Evolutionary conservation across 2,888 invertebrate genomes (phyloP).

Genomic region (Tineola bisselliella): DNA sequence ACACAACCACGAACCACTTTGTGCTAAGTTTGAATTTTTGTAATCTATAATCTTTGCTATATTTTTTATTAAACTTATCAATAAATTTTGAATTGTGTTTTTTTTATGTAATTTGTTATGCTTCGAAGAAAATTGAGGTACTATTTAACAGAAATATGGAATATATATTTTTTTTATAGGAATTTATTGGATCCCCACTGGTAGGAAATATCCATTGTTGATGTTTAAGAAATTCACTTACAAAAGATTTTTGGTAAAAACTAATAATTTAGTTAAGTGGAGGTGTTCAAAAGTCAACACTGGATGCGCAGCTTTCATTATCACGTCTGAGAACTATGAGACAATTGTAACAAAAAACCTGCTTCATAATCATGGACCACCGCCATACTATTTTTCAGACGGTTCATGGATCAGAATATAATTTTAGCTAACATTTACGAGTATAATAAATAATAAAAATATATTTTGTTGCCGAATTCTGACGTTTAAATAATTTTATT

Average conservation of each 20-base stretch:
- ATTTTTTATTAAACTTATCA: no score
- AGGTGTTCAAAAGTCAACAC: neutral
- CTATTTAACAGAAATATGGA: no score
- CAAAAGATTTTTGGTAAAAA: neutral
- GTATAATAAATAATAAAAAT: no score
- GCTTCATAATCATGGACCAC: neutral
- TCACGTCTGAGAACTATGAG: neutral
- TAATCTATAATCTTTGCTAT: no score
- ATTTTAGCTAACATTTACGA: neutral
- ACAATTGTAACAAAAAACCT: neutral
- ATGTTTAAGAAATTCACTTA: neutral
- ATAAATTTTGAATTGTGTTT: no score
- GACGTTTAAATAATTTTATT: no score
- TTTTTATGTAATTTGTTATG: no score
- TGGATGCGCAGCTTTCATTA: slow-evolving; percentile 6
- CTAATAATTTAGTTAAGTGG: neutral
- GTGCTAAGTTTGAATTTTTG: no score
- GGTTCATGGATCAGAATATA: neutral
- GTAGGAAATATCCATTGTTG: neutral
- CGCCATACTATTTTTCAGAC: neutral
- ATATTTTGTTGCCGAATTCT: no score
- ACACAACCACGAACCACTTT: slow-evolving; percentile 14
- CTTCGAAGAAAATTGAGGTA: no score
- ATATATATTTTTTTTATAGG: neutral
- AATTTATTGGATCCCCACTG: neutral